Evolutionary conservation across 2,888 invertebrate genomes (phyloP), one percentile per base, ranked within the genome.

Genomic region (Venusia cambrica): DNA sequence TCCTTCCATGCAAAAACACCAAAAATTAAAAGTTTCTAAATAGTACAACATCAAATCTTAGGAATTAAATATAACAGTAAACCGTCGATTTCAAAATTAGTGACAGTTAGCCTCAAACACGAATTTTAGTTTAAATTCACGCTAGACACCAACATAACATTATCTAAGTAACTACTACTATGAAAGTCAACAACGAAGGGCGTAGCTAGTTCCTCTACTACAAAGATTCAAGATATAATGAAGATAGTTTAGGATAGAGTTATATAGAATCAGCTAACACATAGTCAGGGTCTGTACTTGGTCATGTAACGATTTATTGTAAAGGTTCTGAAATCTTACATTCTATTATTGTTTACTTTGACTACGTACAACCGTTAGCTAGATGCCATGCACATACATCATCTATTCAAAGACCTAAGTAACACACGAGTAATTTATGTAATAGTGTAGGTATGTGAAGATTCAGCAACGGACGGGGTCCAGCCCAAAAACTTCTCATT

Each of bases 121-220:
- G 38, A 42, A 24, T 29, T 31, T 26, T 15, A 29, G 36, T 51
- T 47, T 67, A 65, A 71, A 59, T 65, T 58, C 60, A 62, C 63
- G 62, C 78, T 83, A 83, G 68, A 66, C 79, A 81, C 68, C 78
- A 84, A 87, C 79, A 75, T 81, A 85, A 80, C 71, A 38, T 47
- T 59, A 51, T 67, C 75, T 79, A 75, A 69, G 57, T 68, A 61
- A 67, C 74, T 67, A 70, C 79, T 74, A 73, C 76, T 65, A 66
- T 59, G 74, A 77, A 73, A 79, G 70, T 73, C 77, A 87, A 87
- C 85, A 85, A 85, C 84, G 83, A 84, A 84, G 84, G 72, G 56
- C 72, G 56, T 73, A 78, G 63, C 74, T 75, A 75, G 53, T 47
- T 48, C 50, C 62, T 62, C 66, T 62, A 61, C 57, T 60, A 58